A percentile compares a stretch with the other conserved stretches of the same genome.
These are phyloP conservation scores for Luehdorfia chinensis DNA, from an alignment of 1,140 invertebrate species.

Conservation along the genomic window DNA sequence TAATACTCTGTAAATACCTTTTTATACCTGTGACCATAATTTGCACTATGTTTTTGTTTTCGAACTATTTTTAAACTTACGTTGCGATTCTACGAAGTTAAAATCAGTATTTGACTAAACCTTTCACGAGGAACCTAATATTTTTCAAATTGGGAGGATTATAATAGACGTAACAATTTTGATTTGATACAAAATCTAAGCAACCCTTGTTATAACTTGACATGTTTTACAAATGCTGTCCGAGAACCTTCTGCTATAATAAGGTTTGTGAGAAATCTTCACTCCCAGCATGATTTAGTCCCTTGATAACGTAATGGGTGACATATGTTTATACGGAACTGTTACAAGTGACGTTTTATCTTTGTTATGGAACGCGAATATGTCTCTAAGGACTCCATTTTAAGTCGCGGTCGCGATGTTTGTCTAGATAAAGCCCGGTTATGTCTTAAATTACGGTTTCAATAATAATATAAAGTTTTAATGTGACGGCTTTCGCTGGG, in stretches of 20 bases:
- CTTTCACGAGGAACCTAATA: no score
- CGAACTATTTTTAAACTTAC: no score
- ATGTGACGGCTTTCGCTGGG: no score
- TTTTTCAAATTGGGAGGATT: no score
- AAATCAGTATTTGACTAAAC: no score
- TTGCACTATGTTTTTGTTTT: no score
- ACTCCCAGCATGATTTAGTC: constrained; percentile 14
- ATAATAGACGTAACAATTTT: no score
- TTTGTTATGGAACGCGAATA: constrained; percentile 8
- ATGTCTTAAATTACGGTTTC: no score
- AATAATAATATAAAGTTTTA: no score
- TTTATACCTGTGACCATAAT: no score
- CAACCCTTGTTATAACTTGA: constrained; percentile 17
- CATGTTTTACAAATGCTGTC: constrained; percentile 15
- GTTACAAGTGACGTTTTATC: constrained; percentile 12
- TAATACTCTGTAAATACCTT: no score
- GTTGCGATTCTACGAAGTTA: no score
- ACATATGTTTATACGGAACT: constrained; percentile 15
- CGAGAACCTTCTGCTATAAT: constrained; percentile 7
- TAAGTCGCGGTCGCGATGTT: neutral
- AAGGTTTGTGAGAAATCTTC: constrained; percentile 6
- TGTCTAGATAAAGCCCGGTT: neutral
- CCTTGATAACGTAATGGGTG: constrained; percentile 11
- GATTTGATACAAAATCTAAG: constrained; percentile 12
- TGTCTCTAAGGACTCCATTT: constrained; percentile 8